phyloP scores from a whole-genome alignment of 2,888 invertebrate genomes.

The Andrena minutula region DNA sequence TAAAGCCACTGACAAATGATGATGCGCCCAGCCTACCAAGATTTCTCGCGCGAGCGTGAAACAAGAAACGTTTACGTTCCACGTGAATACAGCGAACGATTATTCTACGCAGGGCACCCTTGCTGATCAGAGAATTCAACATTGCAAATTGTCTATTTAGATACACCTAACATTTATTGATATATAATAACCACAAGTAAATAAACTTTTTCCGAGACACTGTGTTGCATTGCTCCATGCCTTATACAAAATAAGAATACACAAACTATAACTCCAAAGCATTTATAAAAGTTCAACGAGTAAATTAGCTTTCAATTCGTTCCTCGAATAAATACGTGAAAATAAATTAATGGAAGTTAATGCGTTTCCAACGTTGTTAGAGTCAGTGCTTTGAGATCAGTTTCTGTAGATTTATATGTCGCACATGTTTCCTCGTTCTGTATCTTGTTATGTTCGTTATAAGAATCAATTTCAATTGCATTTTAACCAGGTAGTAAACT shows the following conservation, averaged over 20 bases:
- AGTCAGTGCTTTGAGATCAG: background rate
- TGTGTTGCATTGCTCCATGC: background rate
- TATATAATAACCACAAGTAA: constrained; percentile 46
- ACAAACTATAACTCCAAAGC: background rate
- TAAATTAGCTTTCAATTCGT: background rate
- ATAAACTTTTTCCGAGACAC: constrained; percentile 26
- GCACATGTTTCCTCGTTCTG: too few relatives aligned
- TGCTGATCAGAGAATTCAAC: constrained; percentile 4
- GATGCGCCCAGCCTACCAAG: constrained; percentile 21
- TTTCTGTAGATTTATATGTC: background rate
- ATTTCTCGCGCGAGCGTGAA: constrained; percentile 1
- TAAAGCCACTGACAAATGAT: constrained; percentile 31
- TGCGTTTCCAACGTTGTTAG: background rate
- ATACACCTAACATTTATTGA: constrained; percentile 34
- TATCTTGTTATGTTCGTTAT: background rate
- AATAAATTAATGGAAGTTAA: background rate
- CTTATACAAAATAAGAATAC: constrained; percentile 20
- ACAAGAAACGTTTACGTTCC: background rate
- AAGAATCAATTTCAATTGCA: background rate
- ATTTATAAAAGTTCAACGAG: constrained; percentile 15
- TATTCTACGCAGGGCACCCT: background rate
- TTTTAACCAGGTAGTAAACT: constrained; percentile 12
- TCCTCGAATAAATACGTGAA: background rate
- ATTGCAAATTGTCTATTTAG: constrained; percentile 21
- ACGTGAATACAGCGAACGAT: background rate